phyloP scores from a whole-genome alignment of 2,797 vertebrate species.

The Spheniscus humboldti region DNA sequence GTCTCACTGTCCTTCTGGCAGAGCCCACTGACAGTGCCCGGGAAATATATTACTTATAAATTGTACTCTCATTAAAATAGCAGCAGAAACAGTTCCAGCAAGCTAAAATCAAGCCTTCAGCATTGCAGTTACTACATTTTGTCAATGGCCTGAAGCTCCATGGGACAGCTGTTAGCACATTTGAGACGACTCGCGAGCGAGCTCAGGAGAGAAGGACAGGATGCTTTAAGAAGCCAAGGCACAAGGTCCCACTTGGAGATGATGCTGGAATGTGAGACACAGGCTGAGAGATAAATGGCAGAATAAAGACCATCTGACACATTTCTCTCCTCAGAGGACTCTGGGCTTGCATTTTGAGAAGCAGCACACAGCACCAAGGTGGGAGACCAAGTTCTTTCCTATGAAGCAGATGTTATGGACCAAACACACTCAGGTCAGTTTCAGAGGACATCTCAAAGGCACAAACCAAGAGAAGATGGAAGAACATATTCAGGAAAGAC shows the following conservation, averaged over 20 bases:
- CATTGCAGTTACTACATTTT: background rate
- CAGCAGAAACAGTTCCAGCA: background rate
- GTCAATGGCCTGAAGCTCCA: background rate
- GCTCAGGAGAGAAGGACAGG: background rate
- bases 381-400: background rate
- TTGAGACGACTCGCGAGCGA: fast-evolving
- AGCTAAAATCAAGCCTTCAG: background rate
- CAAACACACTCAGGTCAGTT: too few species aligned
- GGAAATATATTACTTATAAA: background rate
- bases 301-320: background rate
- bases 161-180: background rate
- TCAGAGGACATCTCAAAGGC: background rate
- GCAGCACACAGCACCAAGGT: background rate
- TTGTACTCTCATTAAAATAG: background rate
- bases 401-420: background rate
- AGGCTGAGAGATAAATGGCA: background rate
- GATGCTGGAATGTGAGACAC: background rate
- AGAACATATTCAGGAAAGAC: background rate
- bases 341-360: background rate
- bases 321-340: background rate
- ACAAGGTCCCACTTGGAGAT: background rate
- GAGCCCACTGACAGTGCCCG: background rate
- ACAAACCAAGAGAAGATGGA: background rate
- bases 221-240: background rate
- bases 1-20: background rate